Evolutionary conservation across 2,797 vertebrate genomes (phyloP).

Genomic region (Simalia tracyae): DNA sequence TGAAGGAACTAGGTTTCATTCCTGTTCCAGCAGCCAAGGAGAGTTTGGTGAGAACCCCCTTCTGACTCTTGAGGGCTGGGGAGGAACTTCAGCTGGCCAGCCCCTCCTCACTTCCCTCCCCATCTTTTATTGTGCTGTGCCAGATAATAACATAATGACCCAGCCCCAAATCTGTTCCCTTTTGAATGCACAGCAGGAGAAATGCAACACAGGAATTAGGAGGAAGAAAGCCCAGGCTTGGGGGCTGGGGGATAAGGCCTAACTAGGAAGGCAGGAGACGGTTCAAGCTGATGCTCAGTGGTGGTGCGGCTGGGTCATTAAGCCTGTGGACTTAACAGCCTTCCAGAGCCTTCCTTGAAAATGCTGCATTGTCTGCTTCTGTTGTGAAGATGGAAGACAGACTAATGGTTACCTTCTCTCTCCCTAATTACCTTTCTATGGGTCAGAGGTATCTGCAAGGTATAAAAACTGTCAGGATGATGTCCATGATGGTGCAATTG

Average conservation of each 20-base stretch:
- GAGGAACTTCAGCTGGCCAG: neutral
- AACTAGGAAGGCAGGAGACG: neutral
- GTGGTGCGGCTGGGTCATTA: neutral
- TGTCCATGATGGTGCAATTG: neutral
- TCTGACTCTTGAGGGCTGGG: neutral
- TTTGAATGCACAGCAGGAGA: neutral
- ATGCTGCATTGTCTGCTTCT: neutral
- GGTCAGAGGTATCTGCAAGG: neutral
- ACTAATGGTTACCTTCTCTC: neutral
- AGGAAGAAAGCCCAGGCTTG: neutral
- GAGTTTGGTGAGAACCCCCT: neutral
- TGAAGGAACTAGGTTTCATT: neutral
- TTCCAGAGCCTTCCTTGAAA: neutral
- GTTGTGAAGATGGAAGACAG: neutral
- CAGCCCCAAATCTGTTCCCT: neutral
- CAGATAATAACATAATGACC: slow-evolving; percentile 4
- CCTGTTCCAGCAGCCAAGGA: neutral
- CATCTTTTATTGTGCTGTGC: neutral
- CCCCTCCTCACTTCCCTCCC: no score
- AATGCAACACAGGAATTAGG: neutral
- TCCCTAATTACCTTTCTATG: neutral
- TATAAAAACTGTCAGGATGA: neutral
- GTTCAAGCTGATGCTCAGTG: neutral
- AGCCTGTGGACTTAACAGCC: neutral
- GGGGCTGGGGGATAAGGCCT: neutral